Conservation (phyloP, 2,797 vertebrate species). For the Setipinna tenuifilis region DNA sequence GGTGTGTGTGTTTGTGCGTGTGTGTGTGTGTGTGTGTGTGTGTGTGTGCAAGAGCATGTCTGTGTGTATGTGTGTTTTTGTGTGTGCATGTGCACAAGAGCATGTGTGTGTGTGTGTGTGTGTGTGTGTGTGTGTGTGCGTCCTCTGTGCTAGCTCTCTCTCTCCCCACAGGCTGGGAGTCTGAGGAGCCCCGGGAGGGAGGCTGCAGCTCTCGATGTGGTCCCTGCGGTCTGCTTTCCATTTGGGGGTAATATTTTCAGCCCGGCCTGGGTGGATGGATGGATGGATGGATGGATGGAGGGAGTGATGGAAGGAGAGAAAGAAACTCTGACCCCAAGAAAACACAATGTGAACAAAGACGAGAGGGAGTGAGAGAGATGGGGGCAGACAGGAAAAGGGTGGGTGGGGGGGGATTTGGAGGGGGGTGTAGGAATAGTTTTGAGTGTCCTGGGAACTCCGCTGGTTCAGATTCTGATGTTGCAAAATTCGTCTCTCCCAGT, state of each 20-base stretch:
- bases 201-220: background rate
- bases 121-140: background rate
- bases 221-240: background rate
- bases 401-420: background rate
- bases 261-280: background rate
- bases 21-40: background rate
- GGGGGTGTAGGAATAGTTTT: background rate
- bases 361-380: background rate
- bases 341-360: background rate
- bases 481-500: constrained; percentile 20
- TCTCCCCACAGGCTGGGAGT: no score
- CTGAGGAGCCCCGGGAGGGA: no score
- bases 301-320: background rate
- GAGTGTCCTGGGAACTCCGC: constrained; percentile 27
- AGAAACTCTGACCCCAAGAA: background rate
- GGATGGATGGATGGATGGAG: background rate
- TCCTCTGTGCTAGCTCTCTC: background rate
- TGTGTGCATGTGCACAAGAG: background rate
- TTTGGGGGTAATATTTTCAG: constrained; percentile 12
- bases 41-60: no score
- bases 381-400: background rate
- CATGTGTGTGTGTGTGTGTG: background rate
- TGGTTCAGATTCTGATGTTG: constrained; percentile 41
- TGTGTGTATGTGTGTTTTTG: background rate
- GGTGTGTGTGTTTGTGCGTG: background rate